Evolutionary conservation across 2,888 invertebrate genomes (phyloP), one percentile per base, ranked within the genome.

Genomic region (Chelonus formosanus): DNA sequence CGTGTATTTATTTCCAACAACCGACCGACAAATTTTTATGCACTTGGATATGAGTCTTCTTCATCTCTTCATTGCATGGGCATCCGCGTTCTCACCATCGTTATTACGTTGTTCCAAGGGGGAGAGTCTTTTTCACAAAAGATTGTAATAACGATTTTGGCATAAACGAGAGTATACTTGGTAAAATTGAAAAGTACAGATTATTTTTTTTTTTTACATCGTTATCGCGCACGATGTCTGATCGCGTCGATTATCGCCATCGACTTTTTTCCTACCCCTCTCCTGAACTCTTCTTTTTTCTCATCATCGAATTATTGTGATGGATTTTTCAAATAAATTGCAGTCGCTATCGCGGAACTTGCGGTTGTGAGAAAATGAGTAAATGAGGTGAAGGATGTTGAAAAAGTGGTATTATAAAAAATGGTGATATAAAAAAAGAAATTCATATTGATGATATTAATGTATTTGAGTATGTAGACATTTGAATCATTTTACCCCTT

Each of bases 1-100:
- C 43, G 59, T 67, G 65, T 67, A 70, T 70, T 71, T 72, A 60
- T 53, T 65, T 54, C 35, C 53, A 61, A 61, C 53, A 32, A 53
- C 43, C 45, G 59, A 4, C 8, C 35, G 44, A 45, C 10, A 8
- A 35, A 52, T 61, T 52, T 43, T 61, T 52, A 52, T 50, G 32
- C 60, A 47, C 47, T 36, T 40, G 53, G 53, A 55, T 61, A 8
- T 59, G 44, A 50, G 35, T 56, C 10, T 40, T 67, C 34, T 31
- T 48, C 47, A 34, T 7, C 5, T 52, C 52, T 32, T 32, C 32
- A 52, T 52, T 6, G 34, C 32, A 52, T 52, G 20, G 20, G 3
- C n/a, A 44, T 48, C 48, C 20, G 5, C 45, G 20, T 48, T 47
- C 35, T 59, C 58, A 34, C 58, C 34, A 32, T 35, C 47, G 58